A percentile compares a stretch with the other conserved stretches of the same genome.
These are phyloP conservation scores for Calliopum simillimum DNA, from an alignment of 2,888 invertebrate species.

Conservation along the genomic window DNA sequence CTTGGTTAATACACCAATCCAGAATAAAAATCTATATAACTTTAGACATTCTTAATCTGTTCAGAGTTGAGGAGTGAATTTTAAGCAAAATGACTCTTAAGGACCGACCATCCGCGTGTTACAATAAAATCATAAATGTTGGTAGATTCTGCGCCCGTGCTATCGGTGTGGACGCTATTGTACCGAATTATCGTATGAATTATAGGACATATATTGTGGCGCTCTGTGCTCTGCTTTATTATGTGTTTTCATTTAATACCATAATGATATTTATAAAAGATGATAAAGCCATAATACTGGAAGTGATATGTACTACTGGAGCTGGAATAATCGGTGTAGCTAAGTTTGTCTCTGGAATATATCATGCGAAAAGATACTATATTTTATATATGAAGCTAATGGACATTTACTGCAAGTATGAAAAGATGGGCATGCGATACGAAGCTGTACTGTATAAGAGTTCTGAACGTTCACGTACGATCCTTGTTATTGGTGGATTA, in stretches of 20 bases:
- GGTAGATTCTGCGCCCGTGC: constrained; percentile 7
- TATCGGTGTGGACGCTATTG: constrained; percentile 41
- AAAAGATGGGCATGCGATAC: constrained; percentile 35
- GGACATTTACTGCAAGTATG: constrained; percentile 38
- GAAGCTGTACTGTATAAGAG: constrained; percentile 29
- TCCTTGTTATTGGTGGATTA: constrained; percentile 10
- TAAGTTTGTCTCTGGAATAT: constrained; percentile 35
- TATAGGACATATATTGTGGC: constrained; percentile 32
- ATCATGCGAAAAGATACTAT: constrained; percentile 2
- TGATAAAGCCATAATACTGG: constrained; percentile 38
- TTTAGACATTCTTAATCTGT: too few relatives aligned
- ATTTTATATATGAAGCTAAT: background rate
- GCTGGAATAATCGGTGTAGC: constrained; percentile 32
- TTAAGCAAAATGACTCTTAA: background rate
- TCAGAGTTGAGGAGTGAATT: too few relatives aligned
- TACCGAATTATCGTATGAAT: constrained; percentile 35
- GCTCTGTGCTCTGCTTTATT: constrained; percentile 32
- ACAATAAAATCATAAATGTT: constrained; percentile 2
- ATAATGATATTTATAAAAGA: constrained; percentile 32
- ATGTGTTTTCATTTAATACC: constrained; percentile 36
- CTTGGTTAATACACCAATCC: too few relatives aligned
- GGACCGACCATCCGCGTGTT: constrained; percentile 7
- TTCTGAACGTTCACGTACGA: constrained; percentile 23
- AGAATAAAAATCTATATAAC: too few relatives aligned
- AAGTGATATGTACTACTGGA: constrained; percentile 37